phyloP scores from a whole-genome alignment of 2,888 invertebrate species.

The Hermaeophaga mercurialis region DNA sequence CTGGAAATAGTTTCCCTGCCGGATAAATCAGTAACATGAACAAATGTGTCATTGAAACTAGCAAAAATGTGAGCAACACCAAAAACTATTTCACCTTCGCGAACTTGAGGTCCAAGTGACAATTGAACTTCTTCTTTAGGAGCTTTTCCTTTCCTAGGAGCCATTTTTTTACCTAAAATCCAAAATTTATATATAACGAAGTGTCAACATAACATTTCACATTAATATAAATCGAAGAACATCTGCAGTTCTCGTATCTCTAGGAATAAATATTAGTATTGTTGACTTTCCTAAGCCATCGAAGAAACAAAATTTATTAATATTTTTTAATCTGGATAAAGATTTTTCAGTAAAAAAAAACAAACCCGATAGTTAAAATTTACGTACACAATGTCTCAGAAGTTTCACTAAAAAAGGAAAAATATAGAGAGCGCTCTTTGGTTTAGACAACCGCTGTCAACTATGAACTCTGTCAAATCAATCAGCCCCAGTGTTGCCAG shows the following conservation, averaged over 20 bases:
- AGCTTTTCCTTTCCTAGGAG: slow-evolving; percentile 96
- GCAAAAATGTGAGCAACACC: slow-evolving; percentile 99
- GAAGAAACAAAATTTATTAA: neutral
- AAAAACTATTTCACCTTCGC: slow-evolving; percentile 97
- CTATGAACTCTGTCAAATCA: too few species aligned
- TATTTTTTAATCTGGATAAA: slow-evolving; percentile 4
- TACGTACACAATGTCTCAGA: slow-evolving; percentile 5
- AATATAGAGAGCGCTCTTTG: slow-evolving; percentile 36
- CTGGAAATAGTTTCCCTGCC: slow-evolving; percentile 94
- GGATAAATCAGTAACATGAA: slow-evolving; percentile 98
- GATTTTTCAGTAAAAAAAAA: too few species aligned
- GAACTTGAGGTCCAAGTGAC: slow-evolving; percentile 92
- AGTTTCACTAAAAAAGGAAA: slow-evolving; percentile 15
- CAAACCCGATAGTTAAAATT: too few species aligned
- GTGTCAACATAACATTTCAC: slow-evolving; percentile 29
- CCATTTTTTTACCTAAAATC: slow-evolving; percentile 68
- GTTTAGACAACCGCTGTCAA: neutral
- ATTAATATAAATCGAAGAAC: slow-evolving; percentile 16
- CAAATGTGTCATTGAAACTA: slow-evolving; percentile 99
- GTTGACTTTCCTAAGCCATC: neutral
- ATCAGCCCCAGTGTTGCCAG: too few species aligned
- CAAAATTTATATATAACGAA: neutral
- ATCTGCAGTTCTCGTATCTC: slow-evolving; percentile 6
- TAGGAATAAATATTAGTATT: neutral
- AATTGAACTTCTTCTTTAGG: slow-evolving; percentile 97